Conservation (phyloP, 2,113 vertebrate species). For the Pongo pygmaeus region DNA sequence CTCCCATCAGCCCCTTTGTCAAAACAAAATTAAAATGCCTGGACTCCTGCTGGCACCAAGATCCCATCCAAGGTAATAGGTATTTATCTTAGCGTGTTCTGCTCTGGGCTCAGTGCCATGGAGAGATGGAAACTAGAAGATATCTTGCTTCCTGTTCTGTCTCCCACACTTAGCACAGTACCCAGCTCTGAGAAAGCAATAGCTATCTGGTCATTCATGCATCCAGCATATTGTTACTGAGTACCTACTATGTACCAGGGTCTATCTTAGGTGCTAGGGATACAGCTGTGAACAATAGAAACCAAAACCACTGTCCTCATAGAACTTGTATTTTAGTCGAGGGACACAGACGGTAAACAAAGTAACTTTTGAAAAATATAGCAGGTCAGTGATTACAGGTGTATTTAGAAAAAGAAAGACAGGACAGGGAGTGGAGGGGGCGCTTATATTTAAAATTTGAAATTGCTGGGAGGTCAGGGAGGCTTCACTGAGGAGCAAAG, state of each 20-base stretch:
- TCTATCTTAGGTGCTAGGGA: not conserved
- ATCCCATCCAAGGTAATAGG: constrained; percentile 57
- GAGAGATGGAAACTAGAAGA: not conserved
- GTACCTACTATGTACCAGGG: not conserved
- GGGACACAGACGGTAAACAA: too few relatives aligned
- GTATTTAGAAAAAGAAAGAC: not conserved
- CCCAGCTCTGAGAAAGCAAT: not conserved
- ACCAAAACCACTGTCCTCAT: not conserved
- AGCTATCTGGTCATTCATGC: too few relatives aligned
- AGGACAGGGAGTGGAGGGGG: not conserved
- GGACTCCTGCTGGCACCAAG: constrained; percentile 22
- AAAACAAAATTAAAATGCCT: constrained; percentile 74
- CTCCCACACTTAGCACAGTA: not conserved
- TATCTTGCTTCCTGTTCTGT: not conserved
- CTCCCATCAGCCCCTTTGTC: constrained; percentile 73
- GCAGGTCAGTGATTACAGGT: fast-evolving
- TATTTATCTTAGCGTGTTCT: constrained; percentile 49
- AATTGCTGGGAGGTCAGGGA: not conserved
- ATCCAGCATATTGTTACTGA: not conserved
- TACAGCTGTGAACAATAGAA: not conserved
- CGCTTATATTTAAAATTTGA: not conserved
- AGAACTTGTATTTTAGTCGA: too few relatives aligned
- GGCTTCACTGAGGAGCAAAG: not conserved
- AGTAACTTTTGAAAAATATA: not conserved
- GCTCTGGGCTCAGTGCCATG: constrained; percentile 49